These are phyloP conservation scores for Stictonetta naevosa DNA, from an alignment of 2,113 vertebrate genomes.

Conservation along the genomic window DNA sequence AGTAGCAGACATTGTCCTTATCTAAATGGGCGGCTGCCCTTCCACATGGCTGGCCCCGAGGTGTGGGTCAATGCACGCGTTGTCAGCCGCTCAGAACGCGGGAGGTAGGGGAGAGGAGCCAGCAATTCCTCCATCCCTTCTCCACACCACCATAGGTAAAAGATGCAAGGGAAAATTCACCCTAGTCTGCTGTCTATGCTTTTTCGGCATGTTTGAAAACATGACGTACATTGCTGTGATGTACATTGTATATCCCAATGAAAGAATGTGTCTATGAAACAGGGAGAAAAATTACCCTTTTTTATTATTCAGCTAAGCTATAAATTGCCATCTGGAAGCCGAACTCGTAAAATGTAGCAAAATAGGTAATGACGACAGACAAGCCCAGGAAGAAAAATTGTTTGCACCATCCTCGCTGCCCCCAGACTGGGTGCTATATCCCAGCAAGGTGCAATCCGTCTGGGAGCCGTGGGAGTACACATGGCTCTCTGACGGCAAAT, in stretches of 20 bases:
- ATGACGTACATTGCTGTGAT: background rate
- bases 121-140: background rate
- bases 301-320: background rate
- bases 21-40: background rate
- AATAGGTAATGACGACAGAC: background rate
- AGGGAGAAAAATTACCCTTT: background rate
- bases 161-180: background rate
- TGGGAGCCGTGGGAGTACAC: background rate
- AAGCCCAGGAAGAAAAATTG: background rate
- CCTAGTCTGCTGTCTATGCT: background rate
- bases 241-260: background rate
- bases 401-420: background rate
- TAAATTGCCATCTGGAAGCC: conserved; percentile 8
- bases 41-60: background rate
- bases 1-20: background rate
- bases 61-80: fast-evolving
- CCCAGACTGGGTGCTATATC: background rate
- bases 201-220: background rate
- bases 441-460: background rate
- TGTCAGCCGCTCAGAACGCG: background rate
- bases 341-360: background rate
- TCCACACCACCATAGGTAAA: background rate
- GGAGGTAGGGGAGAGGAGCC: background rate
- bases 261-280: background rate
- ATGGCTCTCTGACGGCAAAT: background rate